Evolutionary conservation across 2,888 invertebrate species (phyloP).

Genomic region (Eupithecia pulchellata): DNA sequence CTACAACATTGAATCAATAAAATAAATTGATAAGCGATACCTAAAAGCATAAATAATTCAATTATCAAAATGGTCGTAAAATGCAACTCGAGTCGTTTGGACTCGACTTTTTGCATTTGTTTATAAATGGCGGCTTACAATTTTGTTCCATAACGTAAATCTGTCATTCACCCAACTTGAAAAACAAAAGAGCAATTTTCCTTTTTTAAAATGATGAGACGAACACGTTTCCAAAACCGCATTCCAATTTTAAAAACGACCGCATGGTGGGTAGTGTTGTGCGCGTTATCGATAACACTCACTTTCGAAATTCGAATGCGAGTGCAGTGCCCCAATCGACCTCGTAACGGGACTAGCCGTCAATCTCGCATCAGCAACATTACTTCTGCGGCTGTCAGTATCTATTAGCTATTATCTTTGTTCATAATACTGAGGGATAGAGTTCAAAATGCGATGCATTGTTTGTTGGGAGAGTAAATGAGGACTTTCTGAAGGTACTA

Average conservation of each 20-base stretch:
- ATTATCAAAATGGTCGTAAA: slow-evolving; percentile 36
- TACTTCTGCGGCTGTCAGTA: slow-evolving; percentile 57
- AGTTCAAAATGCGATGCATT: slow-evolving; percentile 52
- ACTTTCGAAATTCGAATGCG: slow-evolving; percentile 65
- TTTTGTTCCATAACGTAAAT: slow-evolving; percentile 39
- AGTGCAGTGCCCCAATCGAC: slow-evolving; percentile 69
- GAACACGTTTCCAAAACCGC: slow-evolving; percentile 74
- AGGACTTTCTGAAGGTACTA: slow-evolving; percentile 49
- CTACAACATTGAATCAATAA: background rate
- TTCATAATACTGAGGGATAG: slow-evolving; percentile 54
- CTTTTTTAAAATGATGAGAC: slow-evolving; percentile 57
- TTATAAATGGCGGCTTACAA: slow-evolving; percentile 33
- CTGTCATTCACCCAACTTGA: slow-evolving; percentile 43
- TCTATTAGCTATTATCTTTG: slow-evolving; percentile 54
- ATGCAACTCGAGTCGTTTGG: slow-evolving; percentile 27
- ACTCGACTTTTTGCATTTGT: slow-evolving; percentile 35
- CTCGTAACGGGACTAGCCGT: slow-evolving; percentile 72
- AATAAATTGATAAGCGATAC: slow-evolving; percentile 18
- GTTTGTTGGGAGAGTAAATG: slow-evolving; percentile 35
- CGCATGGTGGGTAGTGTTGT: slow-evolving; percentile 67
- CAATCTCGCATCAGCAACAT: slow-evolving; percentile 74
- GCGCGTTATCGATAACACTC: slow-evolving; percentile 71
- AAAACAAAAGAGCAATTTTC: slow-evolving; percentile 55
- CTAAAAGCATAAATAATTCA: slow-evolving; percentile 33
- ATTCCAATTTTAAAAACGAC: slow-evolving; percentile 72